Conservation (phyloP, 2,888 invertebrate genomes). For the Catotricha subobsoleta region DNA sequence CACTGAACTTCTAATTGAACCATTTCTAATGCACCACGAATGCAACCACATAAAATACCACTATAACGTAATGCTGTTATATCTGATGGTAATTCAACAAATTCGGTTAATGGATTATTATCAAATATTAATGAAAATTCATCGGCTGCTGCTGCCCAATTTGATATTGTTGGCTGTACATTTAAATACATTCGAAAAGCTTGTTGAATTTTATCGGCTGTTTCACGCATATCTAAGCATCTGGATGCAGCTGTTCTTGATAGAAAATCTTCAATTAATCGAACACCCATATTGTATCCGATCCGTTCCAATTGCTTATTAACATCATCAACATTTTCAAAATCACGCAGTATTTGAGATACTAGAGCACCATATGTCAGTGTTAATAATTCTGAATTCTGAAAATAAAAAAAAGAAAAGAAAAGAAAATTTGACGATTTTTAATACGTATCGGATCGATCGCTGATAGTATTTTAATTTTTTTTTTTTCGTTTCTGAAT, state of each 20-base stretch:
- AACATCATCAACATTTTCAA: conserved; percentile 92
- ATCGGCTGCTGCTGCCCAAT: conserved; percentile 87
- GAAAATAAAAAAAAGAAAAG: conserved; percentile 17
- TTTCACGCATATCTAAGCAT: conserved; percentile 90
- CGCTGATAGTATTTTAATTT: no score
- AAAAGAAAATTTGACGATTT: no score
- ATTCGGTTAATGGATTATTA: conserved; percentile 88
- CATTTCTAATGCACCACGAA: conserved; percentile 95
- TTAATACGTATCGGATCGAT: no score
- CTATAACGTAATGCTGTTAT: conserved; percentile 74
- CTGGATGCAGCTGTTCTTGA: conserved; percentile 77
- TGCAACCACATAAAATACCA: conserved; percentile 76
- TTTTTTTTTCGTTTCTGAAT: no score
- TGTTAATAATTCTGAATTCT: conserved; percentile 93
- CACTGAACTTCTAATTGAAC: conserved; percentile 91
- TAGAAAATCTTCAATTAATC: conserved; percentile 93
- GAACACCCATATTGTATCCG: conserved; percentile 96
- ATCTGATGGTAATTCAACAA: conserved; percentile 86
- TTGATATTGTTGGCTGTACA: conserved; percentile 79
- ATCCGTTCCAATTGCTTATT: conserved; percentile 89
- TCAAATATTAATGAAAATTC: conserved; percentile 95
- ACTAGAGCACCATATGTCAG: conserved; percentile 96
- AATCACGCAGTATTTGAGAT: conserved; percentile 90
- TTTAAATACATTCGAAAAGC: conserved; percentile 68
- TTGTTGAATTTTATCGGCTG: conserved; percentile 85